Evolutionary conservation across 53 echinoderm and acorn worm genomes (phyloP).

Genomic region (Pentamera pediparva): DNA sequence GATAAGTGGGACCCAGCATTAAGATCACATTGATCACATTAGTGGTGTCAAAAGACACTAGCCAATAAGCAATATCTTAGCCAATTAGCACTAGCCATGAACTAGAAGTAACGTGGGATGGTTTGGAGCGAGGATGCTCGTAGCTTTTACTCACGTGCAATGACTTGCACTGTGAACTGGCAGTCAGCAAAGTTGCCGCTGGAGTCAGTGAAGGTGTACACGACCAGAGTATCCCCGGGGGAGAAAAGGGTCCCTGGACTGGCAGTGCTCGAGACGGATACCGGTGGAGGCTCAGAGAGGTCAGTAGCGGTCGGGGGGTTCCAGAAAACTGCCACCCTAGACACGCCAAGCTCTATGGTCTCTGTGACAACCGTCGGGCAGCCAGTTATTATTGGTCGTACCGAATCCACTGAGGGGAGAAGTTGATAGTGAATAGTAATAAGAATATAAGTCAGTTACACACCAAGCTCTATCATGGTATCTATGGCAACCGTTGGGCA

Average conservation of each 20-base stretch:
- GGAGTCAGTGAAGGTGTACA: constrained; percentile 46
- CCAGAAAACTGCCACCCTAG: constrained; percentile 21
- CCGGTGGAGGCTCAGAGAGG: constrained; percentile 7
- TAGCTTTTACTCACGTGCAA: background rate
- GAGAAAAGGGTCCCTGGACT: constrained; percentile 36
- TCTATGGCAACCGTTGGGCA: no score
- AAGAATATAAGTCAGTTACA: background rate
- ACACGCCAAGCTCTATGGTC: constrained; percentile 30
- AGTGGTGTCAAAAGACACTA: no score
- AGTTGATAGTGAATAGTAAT: background rate
- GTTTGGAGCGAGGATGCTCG: no score
- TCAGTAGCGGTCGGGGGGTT: constrained; percentile 57
- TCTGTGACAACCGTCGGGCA: constrained; percentile 48
- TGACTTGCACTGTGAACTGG: constrained; percentile 45
- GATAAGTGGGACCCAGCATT: no score
- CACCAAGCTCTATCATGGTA: background rate
- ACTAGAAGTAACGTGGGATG: no score
- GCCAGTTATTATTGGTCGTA: constrained; percentile 41
- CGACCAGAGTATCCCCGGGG: constrained; percentile 44
- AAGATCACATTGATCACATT: no score
- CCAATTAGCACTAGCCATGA: no score
- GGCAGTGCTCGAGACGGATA: background rate
- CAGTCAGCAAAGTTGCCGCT: constrained; percentile 44
- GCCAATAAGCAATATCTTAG: no score
- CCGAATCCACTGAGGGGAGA: constrained; percentile 55